Base-by-base conservation (phyloP, 2,797 vertebrate species). In the Eutrigla gurnardus region DNA sequence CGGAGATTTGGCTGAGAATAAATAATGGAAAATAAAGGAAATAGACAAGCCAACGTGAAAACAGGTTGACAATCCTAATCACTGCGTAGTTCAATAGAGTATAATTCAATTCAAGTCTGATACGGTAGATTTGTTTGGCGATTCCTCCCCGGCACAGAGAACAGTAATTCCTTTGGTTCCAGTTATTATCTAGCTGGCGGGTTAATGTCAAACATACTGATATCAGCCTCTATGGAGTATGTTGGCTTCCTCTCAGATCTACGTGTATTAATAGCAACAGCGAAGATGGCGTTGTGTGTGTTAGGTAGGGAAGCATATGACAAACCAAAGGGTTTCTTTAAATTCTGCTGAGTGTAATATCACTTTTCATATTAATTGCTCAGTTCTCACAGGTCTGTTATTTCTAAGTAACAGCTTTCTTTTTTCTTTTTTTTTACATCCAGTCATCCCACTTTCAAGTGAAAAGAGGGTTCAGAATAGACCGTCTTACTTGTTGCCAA, bases 401-500 rank as follows among this genome's bases (percentile, higher is more conserved):
- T 70, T 74, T 65, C 52, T 59, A 53, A 70, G 43, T 42, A 79
- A 65, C 63, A 67, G 61, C 55, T 75, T 25, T 25, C 25, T 25
- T 25, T 75, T 55, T 66, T 75, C 74, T 64, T 25, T 25, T 75
- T 55, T 66, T 75, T 76, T 64, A 65, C 64, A 54, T 73, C 36
- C 52, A 71, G 81, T 69, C 4, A 60, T 53, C 36, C 55, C 43
- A 53, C 50, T 54, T 80, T 64, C 59, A 66, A 53, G 13, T 71
- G 65, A 59, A 76, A 75, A 40, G 57, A 12, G 1, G 3, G 13
- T 62, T 86, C 60, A 75, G 40, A 78, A 55, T 50, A 78, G 61
- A 69, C 40, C 64, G 66, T 74, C 66, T 84, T 25, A 58, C 72
- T 72, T 77, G 81, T 79, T 85, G 74, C 77, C 71, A 86, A 14